Base-by-base conservation (phyloP, 2,113 vertebrate species). In the Corythaeola cristata region DNA sequence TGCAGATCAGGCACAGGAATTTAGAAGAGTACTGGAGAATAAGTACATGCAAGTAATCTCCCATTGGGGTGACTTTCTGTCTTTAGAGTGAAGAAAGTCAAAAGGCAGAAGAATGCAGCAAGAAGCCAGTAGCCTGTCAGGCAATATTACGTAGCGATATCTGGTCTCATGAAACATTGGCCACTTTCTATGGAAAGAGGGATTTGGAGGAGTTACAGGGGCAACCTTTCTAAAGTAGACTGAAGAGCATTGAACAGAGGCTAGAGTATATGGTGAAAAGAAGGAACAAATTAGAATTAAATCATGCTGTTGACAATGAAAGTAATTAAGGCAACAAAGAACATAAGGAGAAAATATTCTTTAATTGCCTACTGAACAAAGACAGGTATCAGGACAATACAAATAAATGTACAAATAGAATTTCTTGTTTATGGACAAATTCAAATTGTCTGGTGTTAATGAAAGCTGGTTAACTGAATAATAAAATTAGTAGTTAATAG, bases 211-310 rank as follows among this genome's bases (percentile, higher is more conserved):
- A 45, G 32, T 85, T 73, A 47, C 13, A 79, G 32, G 28, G 27
- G 2, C 11, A 85, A 64, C 11, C 8, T 75, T 89, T 71, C 76
- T 33, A 64, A 15, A 66, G 60, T 3, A 69, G 35, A 37, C 11
- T 39, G 53, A 56, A 85, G 74, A 78, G 21, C 26, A 56, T 66
- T 79, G 66, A 79, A 56, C 3, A 11, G 18, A 44, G 11, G 12
- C 21, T 52, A 71, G 32, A 85, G 11, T 28, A 75, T 26, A 37
- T 8, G 14, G 19, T 44, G 56, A 66, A 41, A 52, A 85, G 63
- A 53, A 37, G 21, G 44, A 91, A 83, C 2, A 78, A 94, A 76
- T 44, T 79, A 74, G 32, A 93, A 72, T 68, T 62, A 91, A 79
- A 73, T 83, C 55, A 71, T 16, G 5, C 32, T 30, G 37, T 30